Percentiles rank a stretch among this genome's conserved stretches.
Evolutionary conservation across 2,113 vertebrate species (phyloP).

Genomic region (Etia nguti): DNA sequence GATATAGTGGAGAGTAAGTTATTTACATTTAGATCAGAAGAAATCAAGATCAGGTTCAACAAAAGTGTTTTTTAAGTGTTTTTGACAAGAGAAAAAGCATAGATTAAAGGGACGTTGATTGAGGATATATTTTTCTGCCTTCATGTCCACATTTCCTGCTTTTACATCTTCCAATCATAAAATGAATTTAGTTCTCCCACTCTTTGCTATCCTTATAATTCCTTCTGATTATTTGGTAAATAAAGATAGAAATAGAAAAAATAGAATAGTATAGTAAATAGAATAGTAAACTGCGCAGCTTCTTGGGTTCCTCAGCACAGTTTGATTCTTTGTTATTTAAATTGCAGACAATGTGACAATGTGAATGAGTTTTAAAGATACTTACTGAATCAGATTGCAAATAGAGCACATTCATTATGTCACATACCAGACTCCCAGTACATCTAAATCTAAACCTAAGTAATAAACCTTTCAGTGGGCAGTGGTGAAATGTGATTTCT

Average conservation of each 20-base stretch:
- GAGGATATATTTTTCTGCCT: background rate
- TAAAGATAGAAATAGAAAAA: background rate
- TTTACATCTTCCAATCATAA: background rate
- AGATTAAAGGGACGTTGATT: background rate
- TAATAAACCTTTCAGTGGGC: background rate
- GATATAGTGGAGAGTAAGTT: background rate
- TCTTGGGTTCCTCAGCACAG: background rate
- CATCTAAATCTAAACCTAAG: background rate
- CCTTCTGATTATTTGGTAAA: background rate
- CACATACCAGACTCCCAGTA: background rate
- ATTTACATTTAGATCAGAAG: background rate
- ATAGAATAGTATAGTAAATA: background rate
- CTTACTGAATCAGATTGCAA: background rate
- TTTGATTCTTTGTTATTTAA: background rate
- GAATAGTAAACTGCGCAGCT: background rate
- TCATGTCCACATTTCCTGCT: background rate
- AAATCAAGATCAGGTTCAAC: background rate
- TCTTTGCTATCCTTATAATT: background rate
- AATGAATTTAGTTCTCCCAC: background rate
- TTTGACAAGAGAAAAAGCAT: background rate
- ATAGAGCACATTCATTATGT: background rate
- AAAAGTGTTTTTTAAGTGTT: background rate
- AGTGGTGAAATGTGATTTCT: constrained; percentile 4
- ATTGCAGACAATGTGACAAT: background rate
- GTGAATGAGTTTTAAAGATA: background rate